Evolutionary conservation across 2,888 invertebrate genomes (phyloP).

Genomic region (Helleia helle): DNA sequence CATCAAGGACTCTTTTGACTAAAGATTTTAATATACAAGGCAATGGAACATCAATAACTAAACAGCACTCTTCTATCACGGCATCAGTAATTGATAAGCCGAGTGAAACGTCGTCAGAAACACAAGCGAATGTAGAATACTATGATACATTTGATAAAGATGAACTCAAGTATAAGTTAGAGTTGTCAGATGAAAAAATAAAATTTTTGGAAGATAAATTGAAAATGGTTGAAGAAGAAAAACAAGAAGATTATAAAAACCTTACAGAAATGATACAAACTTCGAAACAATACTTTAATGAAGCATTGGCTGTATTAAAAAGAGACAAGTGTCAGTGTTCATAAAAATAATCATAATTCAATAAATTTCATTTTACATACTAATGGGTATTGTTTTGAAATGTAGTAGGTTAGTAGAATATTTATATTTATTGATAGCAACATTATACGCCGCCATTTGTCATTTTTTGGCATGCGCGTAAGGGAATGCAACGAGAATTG

Average conservation of each 20-base stretch:
- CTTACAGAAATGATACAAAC: slow-evolving; percentile 73
- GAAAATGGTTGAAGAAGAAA: slow-evolving; percentile 77
- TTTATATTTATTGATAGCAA: slow-evolving; percentile 24
- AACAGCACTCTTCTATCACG: slow-evolving; percentile 36
- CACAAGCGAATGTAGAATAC: slow-evolving; percentile 31
- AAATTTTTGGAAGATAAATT: slow-evolving; percentile 77
- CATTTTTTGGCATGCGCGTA: slow-evolving; percentile 72
- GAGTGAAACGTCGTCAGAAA: slow-evolving; percentile 40
- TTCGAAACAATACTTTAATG: slow-evolving; percentile 71
- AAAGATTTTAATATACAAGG: slow-evolving; percentile 28
- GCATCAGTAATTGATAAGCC: slow-evolving; percentile 35
- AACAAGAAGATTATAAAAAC: slow-evolving; percentile 70
- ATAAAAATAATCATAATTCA: too few relatives aligned
- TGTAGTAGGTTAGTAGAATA: not conserved
- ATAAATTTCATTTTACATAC: too few relatives aligned
- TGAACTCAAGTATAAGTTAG: slow-evolving; percentile 62
- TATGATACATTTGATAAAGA: slow-evolving; percentile 52
- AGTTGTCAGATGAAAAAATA: slow-evolving; percentile 78
- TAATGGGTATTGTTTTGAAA: too few relatives aligned
- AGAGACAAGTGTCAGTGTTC: slow-evolving; percentile 54
- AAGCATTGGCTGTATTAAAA: slow-evolving; percentile 60
- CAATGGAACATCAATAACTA: slow-evolving; percentile 26
- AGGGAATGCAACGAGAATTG: slow-evolving; percentile 55
- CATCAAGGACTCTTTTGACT: slow-evolving; percentile 35
- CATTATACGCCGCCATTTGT: slow-evolving; percentile 65